Percentiles rank a stretch among this genome's conserved stretches.
These are phyloP conservation scores for Drosophila macrospina DNA, from an alignment of 2,888 invertebrate species.

Conservation along the genomic window DNA sequence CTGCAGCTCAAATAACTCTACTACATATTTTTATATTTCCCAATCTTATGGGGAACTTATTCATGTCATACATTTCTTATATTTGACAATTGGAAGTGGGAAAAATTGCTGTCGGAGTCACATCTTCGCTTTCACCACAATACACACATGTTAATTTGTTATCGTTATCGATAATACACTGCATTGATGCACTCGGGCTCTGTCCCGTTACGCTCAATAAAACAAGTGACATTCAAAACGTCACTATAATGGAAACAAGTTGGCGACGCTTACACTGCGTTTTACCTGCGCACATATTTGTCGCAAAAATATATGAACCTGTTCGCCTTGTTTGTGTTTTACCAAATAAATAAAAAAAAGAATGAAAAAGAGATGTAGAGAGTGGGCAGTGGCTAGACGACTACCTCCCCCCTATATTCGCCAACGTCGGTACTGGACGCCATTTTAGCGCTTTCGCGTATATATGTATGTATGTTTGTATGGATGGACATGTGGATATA, in stretches of 20 bases:
- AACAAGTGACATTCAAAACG: slow-evolving; percentile 73
- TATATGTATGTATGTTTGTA: slow-evolving; percentile 1
- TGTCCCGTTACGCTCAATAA: slow-evolving; percentile 55
- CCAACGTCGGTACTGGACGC: slow-evolving; percentile 54
- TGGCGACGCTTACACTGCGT: slow-evolving; percentile 43
- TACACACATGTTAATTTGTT: slow-evolving; percentile 20
- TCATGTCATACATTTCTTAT: too few relatives aligned
- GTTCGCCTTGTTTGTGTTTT: slow-evolving; percentile 68
- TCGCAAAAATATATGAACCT: slow-evolving; percentile 70
- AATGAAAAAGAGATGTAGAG: slow-evolving; percentile 44
- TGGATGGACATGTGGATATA: slow-evolving; percentile 9
- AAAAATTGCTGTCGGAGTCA: slow-evolving; percentile 10
- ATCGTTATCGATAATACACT: slow-evolving; percentile 56
- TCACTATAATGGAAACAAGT: slow-evolving; percentile 54
- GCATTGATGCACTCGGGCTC: slow-evolving; percentile 31
- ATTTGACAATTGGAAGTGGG: slow-evolving; percentile 2
- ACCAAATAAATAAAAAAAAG: slow-evolving; percentile 44
- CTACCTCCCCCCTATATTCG: slow-evolving; percentile 13
- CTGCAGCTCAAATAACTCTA: not conserved
- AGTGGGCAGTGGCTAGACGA: slow-evolving; percentile 67
- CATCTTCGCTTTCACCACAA: slow-evolving; percentile 55
- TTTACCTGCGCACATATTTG: slow-evolving; percentile 56
- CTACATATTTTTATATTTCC: not conserved
- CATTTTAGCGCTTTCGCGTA: slow-evolving; percentile 58
- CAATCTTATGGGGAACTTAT: too few relatives aligned